phyloP scores from a whole-genome alignment of 2,797 vertebrate species.

The Leptatherina wallacei region DNA sequence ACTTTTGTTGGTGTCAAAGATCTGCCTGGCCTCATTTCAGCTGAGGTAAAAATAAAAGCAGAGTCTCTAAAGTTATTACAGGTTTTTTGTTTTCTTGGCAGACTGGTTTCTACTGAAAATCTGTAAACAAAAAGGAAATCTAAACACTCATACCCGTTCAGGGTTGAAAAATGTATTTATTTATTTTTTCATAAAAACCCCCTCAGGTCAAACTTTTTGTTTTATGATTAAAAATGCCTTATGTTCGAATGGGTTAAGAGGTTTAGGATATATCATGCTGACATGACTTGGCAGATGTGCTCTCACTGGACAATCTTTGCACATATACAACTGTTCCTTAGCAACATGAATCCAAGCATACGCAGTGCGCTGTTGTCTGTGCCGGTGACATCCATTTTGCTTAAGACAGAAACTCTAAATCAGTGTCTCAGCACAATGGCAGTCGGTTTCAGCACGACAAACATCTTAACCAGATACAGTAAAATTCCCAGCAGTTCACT shows the following conservation, averaged over 20 bases:
- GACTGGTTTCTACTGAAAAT: conserved; percentile 35
- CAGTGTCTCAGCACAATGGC: conserved; percentile 25
- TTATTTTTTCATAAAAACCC: background rate
- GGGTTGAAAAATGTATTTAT: background rate
- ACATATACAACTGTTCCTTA: conserved; percentile 47
- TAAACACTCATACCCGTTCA: background rate
- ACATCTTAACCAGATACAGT: conserved; percentile 47
- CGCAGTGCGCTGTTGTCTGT: conserved; percentile 45
- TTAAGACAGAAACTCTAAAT: conserved; percentile 65
- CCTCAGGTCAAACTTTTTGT: background rate
- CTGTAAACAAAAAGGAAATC: conserved; percentile 41
- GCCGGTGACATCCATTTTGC: conserved; percentile 45
- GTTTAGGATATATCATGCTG: conserved; percentile 50
- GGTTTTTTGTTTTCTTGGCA: conserved; percentile 11
- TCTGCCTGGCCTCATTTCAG: background rate
- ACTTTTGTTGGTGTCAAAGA: background rate
- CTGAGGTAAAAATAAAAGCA: background rate
- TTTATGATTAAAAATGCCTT: background rate
- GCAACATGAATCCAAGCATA: conserved; percentile 64
- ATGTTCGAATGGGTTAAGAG: conserved; percentile 4
- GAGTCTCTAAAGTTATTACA: conserved; percentile 5
- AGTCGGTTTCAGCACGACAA: conserved; percentile 36
- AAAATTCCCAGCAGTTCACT: conserved; percentile 34
- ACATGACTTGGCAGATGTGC: conserved; percentile 65
- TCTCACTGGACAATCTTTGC: conserved; percentile 45